phyloP scores from a whole-genome alignment of 1,140 invertebrate genomes.

The Leptopilina clavipes region DNA sequence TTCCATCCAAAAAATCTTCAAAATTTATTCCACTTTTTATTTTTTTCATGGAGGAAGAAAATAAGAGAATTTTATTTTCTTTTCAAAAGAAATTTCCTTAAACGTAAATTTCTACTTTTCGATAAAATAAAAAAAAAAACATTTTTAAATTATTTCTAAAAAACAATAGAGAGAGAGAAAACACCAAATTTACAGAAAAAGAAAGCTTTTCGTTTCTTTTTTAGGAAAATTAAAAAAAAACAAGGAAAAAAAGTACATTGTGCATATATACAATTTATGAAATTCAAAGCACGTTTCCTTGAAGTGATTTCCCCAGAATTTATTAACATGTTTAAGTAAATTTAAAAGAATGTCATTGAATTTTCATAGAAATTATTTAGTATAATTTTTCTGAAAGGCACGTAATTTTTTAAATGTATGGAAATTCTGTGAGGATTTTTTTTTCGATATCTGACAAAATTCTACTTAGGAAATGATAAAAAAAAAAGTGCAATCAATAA shows the following conservation, averaged over 20 bases:
- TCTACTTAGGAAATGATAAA: too few species aligned
- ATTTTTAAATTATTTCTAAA: too few species aligned
- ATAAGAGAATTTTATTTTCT: neutral
- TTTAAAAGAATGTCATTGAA: slow-evolving; percentile 12
- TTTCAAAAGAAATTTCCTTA: too few species aligned
- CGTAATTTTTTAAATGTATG: neutral
- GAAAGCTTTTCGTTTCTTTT: neutral
- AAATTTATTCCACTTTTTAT: neutral
- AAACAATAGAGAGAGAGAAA: neutral
- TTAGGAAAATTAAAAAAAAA: neutral
- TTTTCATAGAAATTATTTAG: slow-evolving; percentile 20
- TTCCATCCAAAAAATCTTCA: neutral
- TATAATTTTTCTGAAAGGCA: neutral
- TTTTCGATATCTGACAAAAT: neutral
- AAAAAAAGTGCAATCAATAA: too few species aligned
- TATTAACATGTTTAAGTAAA: slow-evolving; percentile 13
- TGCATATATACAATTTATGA: neutral
- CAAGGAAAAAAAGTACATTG: neutral
- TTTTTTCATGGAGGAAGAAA: too few species aligned
- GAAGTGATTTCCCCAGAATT: slow-evolving; percentile 11
- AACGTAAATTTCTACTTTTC: too few species aligned
- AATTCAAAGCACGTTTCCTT: slow-evolving; percentile 12
- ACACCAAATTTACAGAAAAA: neutral
- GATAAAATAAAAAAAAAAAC: neutral
- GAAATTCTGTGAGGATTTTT: neutral